Conservation (phyloP, 2,888 invertebrate genomes). For the Campoletis raptor region DNA sequence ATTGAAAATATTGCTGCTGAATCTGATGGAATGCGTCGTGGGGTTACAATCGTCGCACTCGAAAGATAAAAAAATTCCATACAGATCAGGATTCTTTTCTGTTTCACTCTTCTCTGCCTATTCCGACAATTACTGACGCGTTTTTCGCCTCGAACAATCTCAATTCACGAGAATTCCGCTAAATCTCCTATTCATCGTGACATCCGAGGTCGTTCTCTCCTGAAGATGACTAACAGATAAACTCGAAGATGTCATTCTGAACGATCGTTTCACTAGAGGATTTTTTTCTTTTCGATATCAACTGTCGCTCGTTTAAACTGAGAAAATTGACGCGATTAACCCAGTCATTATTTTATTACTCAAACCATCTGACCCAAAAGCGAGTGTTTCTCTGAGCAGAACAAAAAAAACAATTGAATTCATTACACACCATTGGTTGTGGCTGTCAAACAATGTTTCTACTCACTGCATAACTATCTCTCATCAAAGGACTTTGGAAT, state of each 20-base stretch:
- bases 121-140: constrained; percentile 51
- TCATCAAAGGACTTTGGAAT: not conserved
- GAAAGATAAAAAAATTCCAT: not conserved
- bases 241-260: constrained; percentile 31
- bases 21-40: constrained; percentile 55
- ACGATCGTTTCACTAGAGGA: constrained; percentile 21
- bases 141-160: constrained; percentile 50
- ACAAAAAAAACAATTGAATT: not conserved
- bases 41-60: constrained; percentile 53
- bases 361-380: not conserved
- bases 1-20: constrained; percentile 64
- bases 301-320: constrained; percentile 1
- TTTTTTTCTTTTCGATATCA: constrained; percentile 1
- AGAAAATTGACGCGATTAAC: constrained; percentile 25
- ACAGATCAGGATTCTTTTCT: constrained; percentile 47
- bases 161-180: constrained; percentile 50
- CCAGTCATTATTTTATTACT: constrained; percentile 12
- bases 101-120: constrained; percentile 43
- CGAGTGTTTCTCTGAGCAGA: not conserved
- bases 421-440: not conserved
- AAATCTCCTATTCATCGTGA: constrained; percentile 40
- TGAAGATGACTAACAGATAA: constrained; percentile 31
- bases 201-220: constrained; percentile 21
- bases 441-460: not conserved
- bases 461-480: not conserved